Base-by-base conservation (phyloP, 2,888 invertebrate species). In the Synergus laeviventris region DNA sequence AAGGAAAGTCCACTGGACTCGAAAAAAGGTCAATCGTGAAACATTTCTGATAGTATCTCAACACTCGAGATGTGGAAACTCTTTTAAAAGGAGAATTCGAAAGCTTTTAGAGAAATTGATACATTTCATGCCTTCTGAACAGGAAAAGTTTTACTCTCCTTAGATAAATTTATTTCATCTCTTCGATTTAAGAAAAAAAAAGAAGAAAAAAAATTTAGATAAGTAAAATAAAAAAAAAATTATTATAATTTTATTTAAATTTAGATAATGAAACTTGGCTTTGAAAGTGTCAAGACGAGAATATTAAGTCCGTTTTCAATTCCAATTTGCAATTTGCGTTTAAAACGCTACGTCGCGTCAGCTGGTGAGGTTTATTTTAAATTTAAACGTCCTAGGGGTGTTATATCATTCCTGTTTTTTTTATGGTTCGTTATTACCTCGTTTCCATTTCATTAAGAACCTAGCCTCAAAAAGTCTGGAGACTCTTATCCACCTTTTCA, bases 381-480 rank as follows among this genome's bases (percentile, higher is more conserved):
- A 42, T 66, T 66, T 66, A 12, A 66, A 24, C 45, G n/a, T 31
- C 14, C 45, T 66, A 14, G 24, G 45, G 14, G 16, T 16, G 45
- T 14, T 66, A 66, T 21, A 21, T 42, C 45, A 54, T 21, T 39
- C 42, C 11, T 16, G 42, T 66, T n/a, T n/a, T n/a, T n/a, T n/a
- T n/a, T 66, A 66, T 45, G 66, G 21, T 16, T 45, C 42, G 66
- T 66, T 66, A 66, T 66, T 66, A 66, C 24, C 21, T 66, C 66
- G 66, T 66, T 66, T 66, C 66, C 66, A 66, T 66, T 66, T 66
- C 45, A 66, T 66, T 66, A 66, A 66, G 14, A 66, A 8, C 16
- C 66, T 8, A 45, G 66, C 45, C 16, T 45, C 31, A 24, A 66
- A 66, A 66, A 45, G 16, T 21, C 18, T 16, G 3, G 21, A 21